Conservation (phyloP, 2,888 invertebrate genomes). For the Ypsolopha sequella region DNA sequence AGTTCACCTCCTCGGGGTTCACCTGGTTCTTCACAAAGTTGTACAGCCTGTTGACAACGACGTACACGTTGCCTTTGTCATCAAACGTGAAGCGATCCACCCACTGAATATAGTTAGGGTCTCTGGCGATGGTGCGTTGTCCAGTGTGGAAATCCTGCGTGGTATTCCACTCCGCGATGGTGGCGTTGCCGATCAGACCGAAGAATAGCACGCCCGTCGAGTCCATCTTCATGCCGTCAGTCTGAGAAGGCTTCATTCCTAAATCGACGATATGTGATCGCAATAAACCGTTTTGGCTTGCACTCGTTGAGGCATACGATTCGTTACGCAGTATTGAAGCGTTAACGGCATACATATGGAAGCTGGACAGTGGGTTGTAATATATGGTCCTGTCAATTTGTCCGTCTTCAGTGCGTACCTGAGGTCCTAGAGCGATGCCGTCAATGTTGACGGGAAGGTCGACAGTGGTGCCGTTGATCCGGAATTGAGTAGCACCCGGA, state of each 20-base stretch:
- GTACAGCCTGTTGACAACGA: conserved; percentile 76
- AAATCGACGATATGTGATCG: conserved; percentile 68
- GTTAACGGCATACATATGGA: conserved; percentile 74
- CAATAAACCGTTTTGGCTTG: conserved; percentile 27
- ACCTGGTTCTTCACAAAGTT: conserved; percentile 74
- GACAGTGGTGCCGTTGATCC: conserved; percentile 70
- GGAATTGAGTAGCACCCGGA: conserved; percentile 69
- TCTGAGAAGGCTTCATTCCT: conserved; percentile 75
- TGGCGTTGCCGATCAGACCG: conserved; percentile 76
- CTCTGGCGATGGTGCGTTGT: conserved; percentile 75
- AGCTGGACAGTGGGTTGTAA: conserved; percentile 78
- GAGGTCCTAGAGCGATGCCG: conserved; percentile 79
- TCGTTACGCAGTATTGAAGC: conserved; percentile 72
- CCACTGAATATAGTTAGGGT: conserved; percentile 79
- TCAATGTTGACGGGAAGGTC: conserved; percentile 74
- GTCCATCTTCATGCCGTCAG: conserved; percentile 83
- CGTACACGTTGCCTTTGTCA: conserved; percentile 73
- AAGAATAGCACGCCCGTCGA: conserved; percentile 77
- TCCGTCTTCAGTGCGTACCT: conserved; percentile 41
- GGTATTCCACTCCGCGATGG: conserved; percentile 79
- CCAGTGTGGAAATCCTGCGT: conserved; percentile 67
- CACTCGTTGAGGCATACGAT: conserved; percentile 35
- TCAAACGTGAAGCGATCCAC: conserved; percentile 79
- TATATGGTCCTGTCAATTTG: conserved; percentile 68
- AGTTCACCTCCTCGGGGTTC: conserved; percentile 72